phyloP scores from a whole-genome alignment of 1,140 invertebrate species.

The Drosophila sechellia region DNA sequence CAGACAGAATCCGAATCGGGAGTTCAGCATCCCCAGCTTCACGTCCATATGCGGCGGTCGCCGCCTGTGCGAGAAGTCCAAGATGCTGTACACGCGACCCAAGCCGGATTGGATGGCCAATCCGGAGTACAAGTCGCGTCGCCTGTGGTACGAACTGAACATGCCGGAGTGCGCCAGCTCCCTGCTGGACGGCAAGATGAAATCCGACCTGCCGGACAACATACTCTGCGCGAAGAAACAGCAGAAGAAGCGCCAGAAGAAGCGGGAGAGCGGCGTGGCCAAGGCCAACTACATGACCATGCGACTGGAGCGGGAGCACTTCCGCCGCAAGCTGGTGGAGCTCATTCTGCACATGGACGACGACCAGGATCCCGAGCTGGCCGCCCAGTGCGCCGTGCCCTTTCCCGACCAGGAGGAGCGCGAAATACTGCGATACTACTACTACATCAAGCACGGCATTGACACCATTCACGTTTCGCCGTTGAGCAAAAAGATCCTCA shows the following conservation, averaged over 20 bases:
- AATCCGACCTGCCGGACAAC: constrained; percentile 72
- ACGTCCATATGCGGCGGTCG: constrained; percentile 59
- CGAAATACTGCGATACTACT: constrained; percentile 93
- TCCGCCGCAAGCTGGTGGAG: constrained; percentile 91
- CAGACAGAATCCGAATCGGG: constrained; percentile 57
- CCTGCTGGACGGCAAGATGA: constrained; percentile 72
- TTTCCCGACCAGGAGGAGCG: constrained; percentile 88
- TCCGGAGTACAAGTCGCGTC: constrained; percentile 73
- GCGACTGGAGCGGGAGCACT: constrained; percentile 92
- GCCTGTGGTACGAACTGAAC: constrained; percentile 81
- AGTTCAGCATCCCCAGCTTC: constrained; percentile 58
- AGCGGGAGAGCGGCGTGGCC: background rate
- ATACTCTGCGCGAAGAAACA: constrained; percentile 48
- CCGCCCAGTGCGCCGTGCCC: constrained; percentile 31
- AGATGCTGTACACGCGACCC: constrained; percentile 73
- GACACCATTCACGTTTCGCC: constrained; percentile 94
- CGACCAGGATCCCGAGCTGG: constrained; percentile 80
- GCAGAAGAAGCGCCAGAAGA: constrained; percentile 26
- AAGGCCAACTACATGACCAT: constrained; percentile 83
- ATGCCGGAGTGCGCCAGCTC: constrained; percentile 79
- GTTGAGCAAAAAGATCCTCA: constrained; percentile 88
- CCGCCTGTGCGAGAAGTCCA: constrained; percentile 66
- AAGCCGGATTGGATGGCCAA: constrained; percentile 82
- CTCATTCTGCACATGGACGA: constrained; percentile 87
- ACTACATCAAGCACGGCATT: constrained; percentile 94